phyloP scores from a whole-genome alignment of 2,888 invertebrate species.

The Urechis unicinctus region DNA sequence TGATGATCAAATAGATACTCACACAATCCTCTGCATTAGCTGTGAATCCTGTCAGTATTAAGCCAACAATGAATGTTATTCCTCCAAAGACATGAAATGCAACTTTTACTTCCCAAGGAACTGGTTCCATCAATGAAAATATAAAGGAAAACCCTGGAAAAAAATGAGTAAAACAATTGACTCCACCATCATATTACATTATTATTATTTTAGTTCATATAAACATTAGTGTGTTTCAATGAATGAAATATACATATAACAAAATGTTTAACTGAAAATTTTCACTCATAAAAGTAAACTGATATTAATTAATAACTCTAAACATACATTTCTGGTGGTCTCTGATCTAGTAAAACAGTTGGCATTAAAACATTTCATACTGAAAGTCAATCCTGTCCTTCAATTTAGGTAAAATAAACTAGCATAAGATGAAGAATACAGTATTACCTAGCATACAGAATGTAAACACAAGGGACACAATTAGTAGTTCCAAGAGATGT shows the following conservation, averaged over 20 bases:
- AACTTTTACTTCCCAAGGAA: conserved; percentile 35
- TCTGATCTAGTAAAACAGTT: too few species aligned
- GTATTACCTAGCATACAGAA: conserved; percentile 36
- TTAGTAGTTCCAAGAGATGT: conserved; percentile 33
- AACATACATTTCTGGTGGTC: too few species aligned
- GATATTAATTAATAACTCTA: too few species aligned
- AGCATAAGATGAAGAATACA: too few species aligned
- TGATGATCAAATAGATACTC: conserved; percentile 27
- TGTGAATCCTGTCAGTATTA: conserved; percentile 25
- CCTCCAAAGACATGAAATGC: conserved; percentile 40
- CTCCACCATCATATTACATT: too few species aligned
- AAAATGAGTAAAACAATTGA: too few species aligned
- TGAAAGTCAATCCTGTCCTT: too few species aligned
- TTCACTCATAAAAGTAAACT: background rate
- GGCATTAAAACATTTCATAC: too few species aligned
- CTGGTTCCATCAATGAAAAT: conserved; percentile 39
- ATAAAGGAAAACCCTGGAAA: conserved; percentile 34
- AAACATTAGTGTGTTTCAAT: too few species aligned
- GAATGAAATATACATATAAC: background rate
- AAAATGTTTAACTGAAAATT: background rate
- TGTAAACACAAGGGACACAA: conserved; percentile 35
- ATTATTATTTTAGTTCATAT: too few species aligned
- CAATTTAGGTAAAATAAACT: too few species aligned
- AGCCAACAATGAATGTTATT: conserved; percentile 25
- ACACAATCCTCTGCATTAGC: conserved; percentile 34